phyloP scores from a whole-genome alignment of 2,797 vertebrate genomes.

The Glyptemys insculpta region DNA sequence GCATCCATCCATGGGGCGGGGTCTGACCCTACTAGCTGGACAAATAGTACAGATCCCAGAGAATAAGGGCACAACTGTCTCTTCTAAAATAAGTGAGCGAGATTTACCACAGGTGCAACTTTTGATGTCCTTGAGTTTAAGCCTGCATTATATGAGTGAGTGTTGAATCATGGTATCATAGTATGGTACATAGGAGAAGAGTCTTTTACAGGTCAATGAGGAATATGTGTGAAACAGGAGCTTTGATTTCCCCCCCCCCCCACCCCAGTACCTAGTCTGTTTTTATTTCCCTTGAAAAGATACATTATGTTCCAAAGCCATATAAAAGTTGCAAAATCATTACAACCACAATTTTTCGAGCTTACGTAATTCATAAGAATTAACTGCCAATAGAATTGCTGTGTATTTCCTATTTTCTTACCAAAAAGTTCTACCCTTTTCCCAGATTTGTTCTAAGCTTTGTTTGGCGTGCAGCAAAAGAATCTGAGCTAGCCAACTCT shows the following conservation, averaged over 20 bases:
- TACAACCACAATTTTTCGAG: not conserved
- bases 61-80: not conserved
- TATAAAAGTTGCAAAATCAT: not conserved
- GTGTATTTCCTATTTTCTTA: rapidly evolving
- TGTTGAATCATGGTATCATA: too few species aligned
- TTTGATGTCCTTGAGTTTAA: not conserved
- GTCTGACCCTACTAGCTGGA: not conserved
- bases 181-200: not conserved
- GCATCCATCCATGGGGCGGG: not conserved
- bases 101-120: not conserved
- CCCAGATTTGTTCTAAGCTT: not conserved
- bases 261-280: not conserved
- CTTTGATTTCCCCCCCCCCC: not conserved
- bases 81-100: not conserved
- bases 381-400: rapidly evolving
- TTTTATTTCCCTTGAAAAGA: not conserved
- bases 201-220: not conserved
- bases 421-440: not conserved
- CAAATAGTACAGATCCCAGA: not conserved
- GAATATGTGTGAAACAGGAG: rapidly evolving
- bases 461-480: rapidly evolving
- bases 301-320: not conserved
- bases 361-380: not conserved
- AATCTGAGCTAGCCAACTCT: not conserved
- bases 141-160: not conserved